Evolutionary conservation across 2,888 invertebrate species (phyloP).

Genomic region (Arrhopalites spinosus): DNA sequence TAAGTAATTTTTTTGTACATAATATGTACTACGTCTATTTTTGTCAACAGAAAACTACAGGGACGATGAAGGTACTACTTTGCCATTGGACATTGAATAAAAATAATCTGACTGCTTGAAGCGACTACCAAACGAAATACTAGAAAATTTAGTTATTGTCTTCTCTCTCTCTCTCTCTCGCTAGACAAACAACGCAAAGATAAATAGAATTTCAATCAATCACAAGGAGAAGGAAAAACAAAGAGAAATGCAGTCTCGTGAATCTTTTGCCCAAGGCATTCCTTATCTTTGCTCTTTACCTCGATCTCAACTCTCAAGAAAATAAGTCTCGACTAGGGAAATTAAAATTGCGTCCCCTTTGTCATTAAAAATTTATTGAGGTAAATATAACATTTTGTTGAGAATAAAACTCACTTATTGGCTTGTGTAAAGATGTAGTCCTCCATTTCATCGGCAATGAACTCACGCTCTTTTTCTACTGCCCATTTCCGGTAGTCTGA

Average conservation of each 20-base stretch:
- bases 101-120: too few species aligned
- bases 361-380: too few species aligned
- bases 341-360: too few species aligned
- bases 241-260: not conserved
- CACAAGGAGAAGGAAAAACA: slow-evolving; percentile 8
- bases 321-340: too few species aligned
- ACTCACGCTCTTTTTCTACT: slow-evolving; percentile 41
- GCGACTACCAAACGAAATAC: too few species aligned
- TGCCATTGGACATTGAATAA: too few species aligned
- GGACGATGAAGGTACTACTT: too few species aligned
- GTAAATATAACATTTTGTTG: too few species aligned
- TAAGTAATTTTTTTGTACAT: too few species aligned
- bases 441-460: slow-evolving; percentile 39
- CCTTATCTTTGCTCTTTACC: not conserved
- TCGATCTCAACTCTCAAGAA: not conserved
- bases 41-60: too few species aligned
- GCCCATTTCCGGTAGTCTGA: slow-evolving; percentile 44
- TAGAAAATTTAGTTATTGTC: too few species aligned
- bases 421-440: slow-evolving; percentile 33
- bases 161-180: not conserved
- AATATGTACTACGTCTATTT: too few species aligned
- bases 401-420: slow-evolving; percentile 12
- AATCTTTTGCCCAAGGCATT: not conserved
- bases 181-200: not conserved
- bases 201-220: not conserved